Evolutionary conservation across 2,113 vertebrate genomes (phyloP).

Genomic region (Limnothrissa miodon): DNA sequence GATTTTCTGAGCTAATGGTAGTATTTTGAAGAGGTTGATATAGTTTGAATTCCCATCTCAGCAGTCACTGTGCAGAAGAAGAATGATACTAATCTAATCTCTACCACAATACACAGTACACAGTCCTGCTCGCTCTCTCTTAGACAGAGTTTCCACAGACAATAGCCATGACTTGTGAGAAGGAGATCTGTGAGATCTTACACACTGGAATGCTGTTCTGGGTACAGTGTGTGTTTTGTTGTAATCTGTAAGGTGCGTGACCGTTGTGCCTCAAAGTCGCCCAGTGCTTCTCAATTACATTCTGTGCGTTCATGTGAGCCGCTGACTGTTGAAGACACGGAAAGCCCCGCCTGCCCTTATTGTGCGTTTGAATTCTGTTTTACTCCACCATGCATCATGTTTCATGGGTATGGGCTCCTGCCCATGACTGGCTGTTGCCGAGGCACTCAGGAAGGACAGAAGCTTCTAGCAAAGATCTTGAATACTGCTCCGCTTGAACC

Average conservation of each 20-base stretch:
- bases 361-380: neutral
- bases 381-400: neutral
- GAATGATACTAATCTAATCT: neutral
- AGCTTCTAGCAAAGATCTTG: neutral
- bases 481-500: too few species aligned
- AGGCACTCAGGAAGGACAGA: neutral
- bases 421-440: neutral
- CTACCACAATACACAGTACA: neutral
- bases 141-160: neutral
- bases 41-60: neutral
- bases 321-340: neutral
- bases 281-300: neutral
- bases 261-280: neutral
- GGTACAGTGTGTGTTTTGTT: neutral
- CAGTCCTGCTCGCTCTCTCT: neutral
- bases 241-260: neutral
- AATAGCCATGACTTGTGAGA: neutral
- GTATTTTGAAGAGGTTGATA: neutral
- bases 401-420: neutral
- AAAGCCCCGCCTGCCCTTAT: neutral
- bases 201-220: neutral
- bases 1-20: too few species aligned
- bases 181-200: neutral
- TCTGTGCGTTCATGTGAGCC: neutral
- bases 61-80: neutral